Percentiles rank a stretch among this genome's conserved stretches.
These are phyloP conservation scores for Zeugodacus cucurbitae DNA, from an alignment of 1,140 invertebrate species.

Conservation along the genomic window DNA sequence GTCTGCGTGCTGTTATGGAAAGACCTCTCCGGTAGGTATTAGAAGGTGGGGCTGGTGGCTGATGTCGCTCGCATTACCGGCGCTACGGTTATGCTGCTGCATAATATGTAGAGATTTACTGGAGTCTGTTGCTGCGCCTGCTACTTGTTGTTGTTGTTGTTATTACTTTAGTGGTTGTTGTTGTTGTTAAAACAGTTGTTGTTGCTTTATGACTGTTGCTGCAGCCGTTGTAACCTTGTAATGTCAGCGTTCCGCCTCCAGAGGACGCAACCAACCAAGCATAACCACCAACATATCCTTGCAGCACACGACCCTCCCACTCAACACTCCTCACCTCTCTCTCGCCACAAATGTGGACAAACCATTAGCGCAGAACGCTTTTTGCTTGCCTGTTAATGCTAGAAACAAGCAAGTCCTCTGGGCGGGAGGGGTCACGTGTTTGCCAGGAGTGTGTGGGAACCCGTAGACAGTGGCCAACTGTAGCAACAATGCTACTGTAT, in stretches of 20 bases:
- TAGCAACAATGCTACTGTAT: constrained; percentile 46
- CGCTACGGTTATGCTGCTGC: constrained; percentile 53
- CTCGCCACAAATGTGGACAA: background rate
- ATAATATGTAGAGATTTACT: constrained; percentile 53
- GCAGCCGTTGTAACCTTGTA: background rate
- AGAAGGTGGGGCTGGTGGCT: background rate
- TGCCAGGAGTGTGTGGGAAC: background rate
- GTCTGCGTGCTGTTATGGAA: background rate
- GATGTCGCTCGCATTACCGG: background rate
- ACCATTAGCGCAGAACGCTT: background rate
- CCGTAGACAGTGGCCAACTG: background rate
- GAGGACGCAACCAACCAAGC: background rate
- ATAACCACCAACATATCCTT: background rate
- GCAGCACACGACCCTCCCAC: background rate
- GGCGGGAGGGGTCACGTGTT: background rate
- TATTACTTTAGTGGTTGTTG: no score
- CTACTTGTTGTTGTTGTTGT: constrained; percentile 4
- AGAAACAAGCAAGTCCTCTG: background rate
- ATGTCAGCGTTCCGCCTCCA: background rate
- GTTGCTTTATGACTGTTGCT: background rate
- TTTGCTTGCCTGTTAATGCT: background rate
- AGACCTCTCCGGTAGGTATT: background rate
- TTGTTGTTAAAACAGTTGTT: no score
- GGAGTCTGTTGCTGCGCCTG: background rate
- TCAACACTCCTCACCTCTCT: background rate